Base-by-base conservation (phyloP, 2,888 invertebrate genomes). In the Eumerus sabulonum region DNA sequence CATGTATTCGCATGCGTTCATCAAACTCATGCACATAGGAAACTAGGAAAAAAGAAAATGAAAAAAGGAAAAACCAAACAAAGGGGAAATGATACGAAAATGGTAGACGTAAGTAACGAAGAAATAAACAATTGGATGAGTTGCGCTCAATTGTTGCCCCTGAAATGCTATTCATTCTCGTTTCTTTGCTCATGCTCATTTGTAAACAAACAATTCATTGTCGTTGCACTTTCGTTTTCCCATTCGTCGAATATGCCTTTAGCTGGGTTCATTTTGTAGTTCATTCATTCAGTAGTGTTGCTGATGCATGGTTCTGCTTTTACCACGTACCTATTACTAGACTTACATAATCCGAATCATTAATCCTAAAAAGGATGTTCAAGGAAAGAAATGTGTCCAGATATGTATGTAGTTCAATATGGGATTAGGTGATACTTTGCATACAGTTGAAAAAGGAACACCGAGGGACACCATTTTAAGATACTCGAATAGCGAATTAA, bases 111-210 rank as follows among this genome's bases (percentile, higher is more conserved):
- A 27, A 27, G 27, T 4, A 40, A 76, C 84, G 27, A 27, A 27
- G 27, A 27, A 40, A 76, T 84, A 86, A 84, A 85, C 16, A 18
- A 27, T 51, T 36, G 12, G 1, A 56, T 62, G 36, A 60, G 60
- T 14, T 68, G 53, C 0, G 14, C 50, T 56, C 54, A 44, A 14
- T 27, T 12, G 9, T 50, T 45, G n/a, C 62, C 56, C 63, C 63
- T 48, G 3, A 16, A 18, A n/a, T 11, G 0, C 9, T 9, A 18
- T 35, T 42, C 42, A 54, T 63, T 57, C 19, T 48, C 40, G 1
- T 38, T 72, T 57, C 63, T 51, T 45, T 72, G 64, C 64, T 57
- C 71, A 71, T 71, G 71, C 71, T 72, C 64, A 72, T 64, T 72
- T 72, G 71, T 72, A 72, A 72, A 72, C 71, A 72, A 72, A 62